phyloP scores from a whole-genome alignment of 2,113 vertebrate genomes.

The Hipposideros armiger region DNA sequence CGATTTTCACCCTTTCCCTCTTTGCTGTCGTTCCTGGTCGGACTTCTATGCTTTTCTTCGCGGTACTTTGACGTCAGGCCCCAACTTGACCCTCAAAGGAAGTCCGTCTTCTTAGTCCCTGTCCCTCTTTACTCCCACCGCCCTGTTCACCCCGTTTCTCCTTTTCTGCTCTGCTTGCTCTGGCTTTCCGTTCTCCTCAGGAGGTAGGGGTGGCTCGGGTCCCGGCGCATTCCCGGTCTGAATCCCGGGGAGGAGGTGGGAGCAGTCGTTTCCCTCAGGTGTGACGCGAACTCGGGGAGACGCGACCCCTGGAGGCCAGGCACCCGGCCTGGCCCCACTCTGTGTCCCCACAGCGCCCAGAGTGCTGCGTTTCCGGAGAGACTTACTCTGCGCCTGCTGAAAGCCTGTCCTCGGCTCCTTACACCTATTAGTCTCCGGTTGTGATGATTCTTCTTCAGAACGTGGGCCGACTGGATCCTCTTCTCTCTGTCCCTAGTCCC shows the following conservation, averaged over 20 bases:
- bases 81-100: not conserved
- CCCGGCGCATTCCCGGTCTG: no score
- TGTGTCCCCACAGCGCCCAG: not conserved
- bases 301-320: not conserved
- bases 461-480: not conserved
- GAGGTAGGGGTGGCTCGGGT: no score
- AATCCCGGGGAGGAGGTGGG: not conserved
- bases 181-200: not conserved
- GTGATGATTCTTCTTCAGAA: not conserved
- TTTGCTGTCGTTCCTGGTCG: no score
- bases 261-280: not conserved
- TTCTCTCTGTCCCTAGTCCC: not conserved
- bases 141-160: not conserved
- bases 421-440: not conserved
- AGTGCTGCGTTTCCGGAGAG: not conserved
- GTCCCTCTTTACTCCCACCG: no score
- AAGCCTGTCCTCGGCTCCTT: not conserved
- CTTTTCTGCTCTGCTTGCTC: not conserved
- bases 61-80: no score
- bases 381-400: not conserved
- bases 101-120: not conserved
- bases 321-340: no score
- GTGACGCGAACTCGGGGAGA: not conserved
- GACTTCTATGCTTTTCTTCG: not conserved
- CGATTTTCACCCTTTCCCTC: not conserved